Evolutionary conservation across 2,113 vertebrate genomes (phyloP), one percentile per base, ranked within the genome.

Genomic region (Promerops cafer): DNA sequence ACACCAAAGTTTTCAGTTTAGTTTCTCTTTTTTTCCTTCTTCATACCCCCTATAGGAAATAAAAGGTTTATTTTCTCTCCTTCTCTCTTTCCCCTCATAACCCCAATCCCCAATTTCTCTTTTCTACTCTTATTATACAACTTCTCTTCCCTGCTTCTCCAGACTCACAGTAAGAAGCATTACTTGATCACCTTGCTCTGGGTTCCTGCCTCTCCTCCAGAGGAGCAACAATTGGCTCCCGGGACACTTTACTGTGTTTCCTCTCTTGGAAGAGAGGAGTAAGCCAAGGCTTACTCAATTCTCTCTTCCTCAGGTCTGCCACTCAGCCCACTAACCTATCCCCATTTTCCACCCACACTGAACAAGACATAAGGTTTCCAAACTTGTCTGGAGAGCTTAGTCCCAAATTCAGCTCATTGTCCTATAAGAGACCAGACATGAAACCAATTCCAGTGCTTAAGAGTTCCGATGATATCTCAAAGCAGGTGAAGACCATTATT

Each of bases 401-500:
- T 83, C 76, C 76, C 75, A 93, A 86, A 95, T 79, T 93, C 77
- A 92, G 61, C 28, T 95, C 2, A 0, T 79, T 91, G 75, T 81
- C 72, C 77, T 84, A 0, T 33, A 84, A 35, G 76, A 78, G 60
- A 81, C 24, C 53, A 75, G 72, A 20, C 31, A 28, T 68, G 92
- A 95, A 95, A 96, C 86, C 81, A 92, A 83, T 54, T 91, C 90
- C 63, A 37, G 69, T 4, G 77, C 69, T 64, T 68, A 45, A 87
- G 61, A 89, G 65, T 64, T 93, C 61, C 61, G 30, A 26, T 94
- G 93, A 90, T 82, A 71, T 78, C 86, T 83, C 70, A 71, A 94
- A 93, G 88, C 96, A 96, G 93, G 93, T 95, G 92, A 96, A 45
- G 86, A 92, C 76, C 93, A 94, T 89, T 91, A 91, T 87, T 96